Evolutionary conservation across 2,797 vertebrate genomes (phyloP).

Genomic region (Bryconaethiops microstoma): DNA sequence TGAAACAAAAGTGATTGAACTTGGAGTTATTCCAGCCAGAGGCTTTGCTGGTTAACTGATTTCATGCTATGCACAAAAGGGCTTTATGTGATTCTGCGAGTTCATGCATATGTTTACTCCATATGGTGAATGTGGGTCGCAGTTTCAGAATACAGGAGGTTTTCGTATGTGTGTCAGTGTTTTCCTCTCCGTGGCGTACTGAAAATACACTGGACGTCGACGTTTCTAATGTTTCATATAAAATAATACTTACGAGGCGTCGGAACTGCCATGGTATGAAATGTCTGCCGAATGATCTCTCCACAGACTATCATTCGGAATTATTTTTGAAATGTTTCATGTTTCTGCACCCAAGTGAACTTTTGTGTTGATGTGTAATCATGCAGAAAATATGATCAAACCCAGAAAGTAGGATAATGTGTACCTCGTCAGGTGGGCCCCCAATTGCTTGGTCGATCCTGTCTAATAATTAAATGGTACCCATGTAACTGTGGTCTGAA

Average conservation of each 20-base stretch:
- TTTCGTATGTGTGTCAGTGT: too few species aligned
- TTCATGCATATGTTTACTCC: too few species aligned
- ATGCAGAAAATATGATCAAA: neutral
- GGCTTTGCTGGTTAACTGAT: neutral
- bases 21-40: neutral
- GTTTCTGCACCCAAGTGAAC: neutral
- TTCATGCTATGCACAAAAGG: neutral
- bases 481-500: too few species aligned
- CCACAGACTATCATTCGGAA: neutral
- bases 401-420: too few species aligned
- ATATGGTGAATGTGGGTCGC: too few species aligned
- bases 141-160: neutral
- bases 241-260: too few species aligned
- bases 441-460: too few species aligned
- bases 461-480: too few species aligned
- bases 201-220: too few species aligned
- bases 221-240: neutral
- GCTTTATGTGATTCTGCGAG: constrained; percentile 1
- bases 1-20: neutral
- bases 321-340: neutral
- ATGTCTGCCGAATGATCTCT: neutral
- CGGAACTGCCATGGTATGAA: too few species aligned
- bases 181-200: too few species aligned
- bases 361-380: neutral
- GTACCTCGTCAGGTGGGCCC: too few species aligned